These are phyloP conservation scores for Tenthredo scrophulariae DNA, from an alignment of 2,888 invertebrate species.

Conservation along the genomic window DNA sequence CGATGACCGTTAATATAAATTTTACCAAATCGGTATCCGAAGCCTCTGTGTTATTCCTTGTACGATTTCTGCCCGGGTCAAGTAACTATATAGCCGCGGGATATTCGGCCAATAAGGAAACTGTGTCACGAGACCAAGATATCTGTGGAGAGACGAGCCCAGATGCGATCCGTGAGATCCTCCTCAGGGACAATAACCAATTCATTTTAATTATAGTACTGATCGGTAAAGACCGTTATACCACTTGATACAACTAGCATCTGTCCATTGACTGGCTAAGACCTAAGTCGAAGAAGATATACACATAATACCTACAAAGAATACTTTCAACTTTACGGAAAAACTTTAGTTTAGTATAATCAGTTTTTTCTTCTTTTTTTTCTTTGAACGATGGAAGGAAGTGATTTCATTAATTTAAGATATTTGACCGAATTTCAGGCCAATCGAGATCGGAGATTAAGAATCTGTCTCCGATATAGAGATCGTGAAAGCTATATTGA, in stretches of 20 bases:
- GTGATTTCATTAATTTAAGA: neutral
- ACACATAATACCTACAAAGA: too few relatives aligned
- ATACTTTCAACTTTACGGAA: neutral
- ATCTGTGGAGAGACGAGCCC: slow-evolving; percentile 20
- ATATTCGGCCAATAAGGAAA: slow-evolving; percentile 59
- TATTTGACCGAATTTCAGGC: neutral
- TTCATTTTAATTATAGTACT: slow-evolving; percentile 67
- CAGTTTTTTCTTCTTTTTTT: neutral
- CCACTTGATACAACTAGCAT: slow-evolving; percentile 49
- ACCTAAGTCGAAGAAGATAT: neutral
- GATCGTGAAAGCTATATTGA: neutral
- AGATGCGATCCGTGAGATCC: slow-evolving; percentile 56
- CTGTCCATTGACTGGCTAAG: neutral
- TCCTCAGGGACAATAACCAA: slow-evolving; percentile 62
- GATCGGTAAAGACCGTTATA: slow-evolving; percentile 62
- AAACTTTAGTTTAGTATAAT: neutral
- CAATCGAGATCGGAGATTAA: neutral
- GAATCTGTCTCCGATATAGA: neutral
- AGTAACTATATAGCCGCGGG: slow-evolving; percentile 38
- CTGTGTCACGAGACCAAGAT: slow-evolving; percentile 60
- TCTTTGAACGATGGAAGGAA: neutral
- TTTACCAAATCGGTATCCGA: neutral
- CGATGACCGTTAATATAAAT: neutral
- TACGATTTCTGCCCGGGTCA: neutral
- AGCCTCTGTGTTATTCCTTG: neutral